Evolutionary conservation across 2,113 vertebrate genomes (phyloP), one percentile per base, ranked within the genome.

Genomic region (Eidolon helvum): DNA sequence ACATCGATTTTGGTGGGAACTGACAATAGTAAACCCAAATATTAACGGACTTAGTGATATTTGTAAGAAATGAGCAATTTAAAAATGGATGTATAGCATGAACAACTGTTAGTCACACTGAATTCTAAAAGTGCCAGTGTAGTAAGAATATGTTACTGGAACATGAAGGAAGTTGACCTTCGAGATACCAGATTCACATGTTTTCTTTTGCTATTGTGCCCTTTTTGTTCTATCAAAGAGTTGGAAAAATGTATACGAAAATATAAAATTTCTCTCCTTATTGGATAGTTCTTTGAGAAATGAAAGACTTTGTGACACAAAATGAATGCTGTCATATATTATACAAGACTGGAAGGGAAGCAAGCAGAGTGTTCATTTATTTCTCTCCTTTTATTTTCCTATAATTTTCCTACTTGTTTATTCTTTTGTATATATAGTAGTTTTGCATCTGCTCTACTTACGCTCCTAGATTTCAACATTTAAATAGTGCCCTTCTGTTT

Each of bases 401-500:
- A 26, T 50, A 78, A 71, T 90, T 96, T 65, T 69, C 84, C 30
- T 78, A 26, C 35, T 45, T 63, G 61, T 94, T 94, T 87, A 48
- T 93, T 94, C 45, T 90, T 68, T 63, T 89, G 19, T 68, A 5
- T 18, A 50, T 35, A 35, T 1, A 83, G 35, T 79, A 77, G 21
- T 33, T 91, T 91, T 95, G 35, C 69, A 85, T 69, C 66, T 88
- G 61, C 72, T 95, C 50, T 83, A 88, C 93, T 95, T 74, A 94
- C 87, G 40, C 45, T 94, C 65, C 84, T 79, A 71, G 45, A 83
- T 66, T 92, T 92, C 91, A 96, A 80, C 95, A 55, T 90, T 89
- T 94, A 87, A 93, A 86, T 94, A 93, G n/a, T 57, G 12, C 33
- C 59, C 35, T 77, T 96, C 74, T 90, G 61, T 95, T 92, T 85